Base-by-base conservation (phyloP, 2,113 vertebrate genomes). In the Rhizomys pruinosus region DNA sequence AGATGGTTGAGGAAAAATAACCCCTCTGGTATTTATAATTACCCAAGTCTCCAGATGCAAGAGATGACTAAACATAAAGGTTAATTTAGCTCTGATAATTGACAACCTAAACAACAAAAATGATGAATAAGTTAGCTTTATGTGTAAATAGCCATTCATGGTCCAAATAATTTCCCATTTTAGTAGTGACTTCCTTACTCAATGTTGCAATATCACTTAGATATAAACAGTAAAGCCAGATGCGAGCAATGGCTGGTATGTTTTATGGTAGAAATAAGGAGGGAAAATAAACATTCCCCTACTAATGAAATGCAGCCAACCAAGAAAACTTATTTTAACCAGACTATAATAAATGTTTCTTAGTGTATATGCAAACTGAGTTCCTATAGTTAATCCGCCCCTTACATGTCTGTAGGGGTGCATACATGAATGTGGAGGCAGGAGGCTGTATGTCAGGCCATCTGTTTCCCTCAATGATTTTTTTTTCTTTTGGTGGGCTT, bases 111-210 rank as follows among this genome's bases (percentile, higher is more conserved):
- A 87, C 84, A 90, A 89, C 91, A 80, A 55, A 82, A 73, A 94
- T n/a, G 93, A 96, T 52, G 72, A 91, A 87, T 85, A 95, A 89
- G 20, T 79, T 90, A 89, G 81, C 68, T 94, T 95, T 96, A 74
- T 95, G 95, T 95, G 73, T 96, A 96, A 96, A 97, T 89, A 96
- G 87, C 20, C 15, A 57, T 63, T 92, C 86, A 92, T 32, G 52
- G 37, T 85, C 81, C 89, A 95, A 95, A 94, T 94, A 85, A 92
- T 87, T 87, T 91, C 34, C 27, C 27, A 95, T 77, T 74, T 4
- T 87, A 84, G 95, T 78, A 92, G 72, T 89, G 80, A 87, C 52
- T 89, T 94, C 79, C 39, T 39, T 87, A 57, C 47, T 91, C 71
- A 81, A 39, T 87, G 89, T 94, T 96, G 74, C 84, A 84, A 84